Percentiles rank a stretch among this genome's conserved stretches.
These are phyloP conservation scores for Nezara viridula DNA, from an alignment of 2,888 invertebrate genomes.

Conservation along the genomic window DNA sequence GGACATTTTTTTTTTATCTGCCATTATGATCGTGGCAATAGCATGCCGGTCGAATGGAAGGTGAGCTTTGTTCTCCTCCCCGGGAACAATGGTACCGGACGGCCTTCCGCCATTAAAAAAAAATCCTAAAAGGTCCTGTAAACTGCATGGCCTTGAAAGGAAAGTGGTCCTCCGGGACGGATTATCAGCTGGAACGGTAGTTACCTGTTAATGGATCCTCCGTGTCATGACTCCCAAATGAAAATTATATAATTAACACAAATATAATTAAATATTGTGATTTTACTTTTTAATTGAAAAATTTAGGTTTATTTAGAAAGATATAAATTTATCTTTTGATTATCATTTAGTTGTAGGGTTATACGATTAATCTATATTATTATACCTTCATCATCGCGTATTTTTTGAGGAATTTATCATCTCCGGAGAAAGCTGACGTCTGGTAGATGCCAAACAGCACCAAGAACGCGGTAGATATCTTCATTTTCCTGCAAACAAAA, in stretches of 20 bases:
- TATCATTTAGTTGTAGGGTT: not conserved
- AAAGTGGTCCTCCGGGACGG: not conserved
- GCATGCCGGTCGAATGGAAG: not conserved
- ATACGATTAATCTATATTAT: not conserved
- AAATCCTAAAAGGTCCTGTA: not conserved
- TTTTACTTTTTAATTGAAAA: too few relatives aligned
- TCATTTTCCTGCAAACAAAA: conserved; percentile 29
- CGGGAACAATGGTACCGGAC: conserved; percentile 29
- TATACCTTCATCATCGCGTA: conserved; percentile 81
- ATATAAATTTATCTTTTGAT: not conserved
- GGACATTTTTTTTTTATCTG: conserved; percentile 15
- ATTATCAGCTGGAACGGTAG: not conserved
- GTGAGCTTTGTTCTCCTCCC: not conserved
- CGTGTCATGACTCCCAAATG: not conserved
- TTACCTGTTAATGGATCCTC: not conserved
- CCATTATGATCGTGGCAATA: not conserved
- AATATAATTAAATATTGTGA: too few relatives aligned
- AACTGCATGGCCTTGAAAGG: not conserved
- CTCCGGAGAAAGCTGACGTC: conserved; percentile 69
- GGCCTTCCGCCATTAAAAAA: conserved; percentile 19
- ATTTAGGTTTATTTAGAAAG: not conserved
- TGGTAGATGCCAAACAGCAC: conserved; percentile 1
- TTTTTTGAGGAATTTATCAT: conserved; percentile 79
- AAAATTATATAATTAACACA: not conserved
- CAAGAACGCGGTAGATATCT: conserved; percentile 3